Base-by-base conservation (phyloP, 2,113 vertebrate species). In the Phalacrocorax pelagicus region DNA sequence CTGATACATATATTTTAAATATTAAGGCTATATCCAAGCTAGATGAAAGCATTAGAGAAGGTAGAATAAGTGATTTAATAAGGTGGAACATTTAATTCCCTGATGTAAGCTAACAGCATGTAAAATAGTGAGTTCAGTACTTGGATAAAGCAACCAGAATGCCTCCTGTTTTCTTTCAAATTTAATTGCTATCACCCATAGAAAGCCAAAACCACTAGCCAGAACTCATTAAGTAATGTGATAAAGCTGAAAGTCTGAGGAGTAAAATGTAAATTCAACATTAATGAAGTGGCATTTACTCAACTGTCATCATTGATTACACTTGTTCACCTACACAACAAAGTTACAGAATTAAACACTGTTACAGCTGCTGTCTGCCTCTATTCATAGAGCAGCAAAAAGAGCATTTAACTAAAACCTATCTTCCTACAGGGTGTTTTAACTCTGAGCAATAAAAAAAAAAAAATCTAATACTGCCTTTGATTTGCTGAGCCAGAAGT, bases 241-340 rank as follows among this genome's bases (percentile, higher is more conserved):
- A 83, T 30, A 91, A 90, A 92, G 59, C 51, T 86, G 46, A 12
- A 88, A 83, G 58, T 86, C 58, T 73, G 71, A 90, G 59, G 46
- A 93, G 42, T 66, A 86, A 94, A 95, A 92, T 44, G 66, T 19
- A 94, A 93, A 94, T 86, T 82, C 92, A 69, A 49, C 74, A 65
- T 86, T 54, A 92, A 90, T 49, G 36, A 95, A 91, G 69, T n/a
- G 29, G 51, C 49, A 86, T 70, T 96, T 94, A 88, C 67, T 80
- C 54, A 75, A 29, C 54, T 87, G 59, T 46, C 84, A 92, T 51
- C 40, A 61, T 46, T 0, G 0, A 91, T 89, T 75, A 91, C 40
- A 47, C 40, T 58, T 7, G 30, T 38, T 70, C 70, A 81, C 91
- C 95, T 51, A 94, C 81, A 85, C 19, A 85, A 63, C 21, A 40